Percentiles rank a stretch among this genome's conserved stretches.
Evolutionary conservation across 1,140 invertebrate genomes (phyloP).

Genomic region (Hycleus phaleratus): DNA sequence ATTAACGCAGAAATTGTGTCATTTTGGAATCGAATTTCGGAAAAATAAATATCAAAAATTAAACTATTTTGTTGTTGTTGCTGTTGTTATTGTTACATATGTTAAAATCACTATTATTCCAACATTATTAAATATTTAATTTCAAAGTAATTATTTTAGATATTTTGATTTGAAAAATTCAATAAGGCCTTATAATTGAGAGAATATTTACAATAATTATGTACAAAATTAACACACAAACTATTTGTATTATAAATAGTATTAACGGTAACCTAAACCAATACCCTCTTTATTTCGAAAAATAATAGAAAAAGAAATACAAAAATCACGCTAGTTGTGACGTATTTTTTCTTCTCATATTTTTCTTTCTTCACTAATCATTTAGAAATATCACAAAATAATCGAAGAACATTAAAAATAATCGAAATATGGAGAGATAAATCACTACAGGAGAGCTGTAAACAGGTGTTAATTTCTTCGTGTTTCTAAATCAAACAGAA

Average conservation of each 20-base stretch:
- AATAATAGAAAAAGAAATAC: background rate
- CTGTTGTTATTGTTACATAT: background rate
- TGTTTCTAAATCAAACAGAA: too few relatives aligned
- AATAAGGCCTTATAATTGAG: background rate
- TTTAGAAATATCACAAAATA: conserved; percentile 12
- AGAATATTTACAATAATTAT: background rate
- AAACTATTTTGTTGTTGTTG: background rate
- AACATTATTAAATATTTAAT: background rate
- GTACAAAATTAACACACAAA: background rate
- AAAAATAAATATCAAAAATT: background rate
- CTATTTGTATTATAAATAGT: background rate
- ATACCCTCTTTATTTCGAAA: conserved; percentile 5
- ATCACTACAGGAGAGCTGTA: conserved; percentile 4
- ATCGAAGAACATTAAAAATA: conserved; percentile 6
- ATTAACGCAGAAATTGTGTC: too few relatives aligned
- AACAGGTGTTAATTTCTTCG: conserved; percentile 8
- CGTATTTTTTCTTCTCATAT: background rate
- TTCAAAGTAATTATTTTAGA: background rate
- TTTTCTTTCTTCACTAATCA: conserved; percentile 1
- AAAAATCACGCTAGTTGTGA: conserved; percentile 10
- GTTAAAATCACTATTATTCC: background rate
- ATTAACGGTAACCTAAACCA: conserved; percentile 12
- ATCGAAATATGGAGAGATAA: background rate
- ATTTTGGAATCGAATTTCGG: too few relatives aligned
- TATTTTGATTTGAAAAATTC: background rate